Evolutionary conservation across 37 sponge, comb jelly and placozoan genomes (phyloP).

Genomic region (Ianthella basta): DNA sequence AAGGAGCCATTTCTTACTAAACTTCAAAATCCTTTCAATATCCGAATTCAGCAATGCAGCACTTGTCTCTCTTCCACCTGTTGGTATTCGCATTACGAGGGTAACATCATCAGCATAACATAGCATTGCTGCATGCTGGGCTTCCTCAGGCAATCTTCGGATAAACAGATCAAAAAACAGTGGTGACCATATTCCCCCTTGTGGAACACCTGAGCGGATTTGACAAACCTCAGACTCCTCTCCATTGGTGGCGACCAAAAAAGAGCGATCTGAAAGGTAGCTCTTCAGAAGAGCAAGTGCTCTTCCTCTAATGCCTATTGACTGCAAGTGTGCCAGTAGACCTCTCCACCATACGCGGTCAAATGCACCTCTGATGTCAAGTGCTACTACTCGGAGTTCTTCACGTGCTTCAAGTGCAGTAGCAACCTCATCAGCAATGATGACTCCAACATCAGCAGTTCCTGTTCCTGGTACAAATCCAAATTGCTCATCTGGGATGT

Average conservation of each 20-base stretch:
- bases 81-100: conserved; percentile 12
- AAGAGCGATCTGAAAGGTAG: background rate
- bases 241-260: conserved; percentile 13
- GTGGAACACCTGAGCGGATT: conserved; percentile 10
- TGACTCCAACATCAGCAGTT: conserved; percentile 29
- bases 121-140: background rate
- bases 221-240: background rate
- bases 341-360: conserved; percentile 21
- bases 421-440: conserved; percentile 25
- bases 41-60: conserved; percentile 1
- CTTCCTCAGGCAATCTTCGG: background rate
- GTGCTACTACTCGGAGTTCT: conserved; percentile 7
- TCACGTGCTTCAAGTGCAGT: too few relatives aligned
- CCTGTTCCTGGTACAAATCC: conserved; percentile 12
- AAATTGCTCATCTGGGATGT: conserved; percentile 38
- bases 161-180: conserved; percentile 12
- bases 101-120: background rate
- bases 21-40: background rate
- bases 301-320: conserved; percentile 15
- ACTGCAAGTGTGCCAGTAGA: conserved; percentile 9
- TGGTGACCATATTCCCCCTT: conserved; percentile 21
- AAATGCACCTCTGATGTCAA: conserved; percentile 14
- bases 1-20: conserved; percentile 3
- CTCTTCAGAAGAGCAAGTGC: background rate
- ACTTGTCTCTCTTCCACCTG: conserved; percentile 1